These are phyloP conservation scores for Barbus barbus DNA, from an alignment of 2,113 vertebrate genomes.

Conservation along the genomic window DNA sequence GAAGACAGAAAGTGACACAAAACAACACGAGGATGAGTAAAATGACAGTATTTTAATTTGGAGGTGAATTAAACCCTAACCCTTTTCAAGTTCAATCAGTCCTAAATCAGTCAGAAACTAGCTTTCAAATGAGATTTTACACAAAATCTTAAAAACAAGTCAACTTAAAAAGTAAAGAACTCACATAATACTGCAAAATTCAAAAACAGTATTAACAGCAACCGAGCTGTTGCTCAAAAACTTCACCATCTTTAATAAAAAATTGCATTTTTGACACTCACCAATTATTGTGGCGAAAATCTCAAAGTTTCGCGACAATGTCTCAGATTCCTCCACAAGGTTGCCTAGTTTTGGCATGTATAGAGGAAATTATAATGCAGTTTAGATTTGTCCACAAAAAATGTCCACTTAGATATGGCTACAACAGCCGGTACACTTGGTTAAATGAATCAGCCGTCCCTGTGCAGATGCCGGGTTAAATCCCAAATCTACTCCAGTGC, in stretches of 20 bases:
- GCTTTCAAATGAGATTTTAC: neutral
- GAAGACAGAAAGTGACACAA: neutral
- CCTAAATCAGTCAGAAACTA: neutral
- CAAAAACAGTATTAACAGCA: neutral
- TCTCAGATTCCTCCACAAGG: conserved; percentile 57
- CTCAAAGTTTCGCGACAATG: conserved; percentile 68
- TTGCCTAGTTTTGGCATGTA: conserved; percentile 76
- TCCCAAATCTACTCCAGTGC: conserved; percentile 31
- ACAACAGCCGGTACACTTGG: neutral
- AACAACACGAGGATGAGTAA: neutral
- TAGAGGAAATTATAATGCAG: conserved; percentile 8
- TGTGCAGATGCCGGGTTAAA: conserved; percentile 15
- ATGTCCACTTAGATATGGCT: conserved; percentile 51
- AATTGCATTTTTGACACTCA: conserved; percentile 60
- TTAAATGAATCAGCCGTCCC: neutral
- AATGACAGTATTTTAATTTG: neutral
- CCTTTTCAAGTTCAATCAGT: neutral
- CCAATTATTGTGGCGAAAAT: conserved; percentile 77
- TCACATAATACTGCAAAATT: neutral
- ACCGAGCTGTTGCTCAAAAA: neutral
- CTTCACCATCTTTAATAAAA: neutral
- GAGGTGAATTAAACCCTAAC: neutral
- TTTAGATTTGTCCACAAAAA: conserved; percentile 23
- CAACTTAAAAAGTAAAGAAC: neutral
- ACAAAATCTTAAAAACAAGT: neutral